phyloP scores from a whole-genome alignment of 2,113 vertebrate species.

The Otus sunia region DNA sequence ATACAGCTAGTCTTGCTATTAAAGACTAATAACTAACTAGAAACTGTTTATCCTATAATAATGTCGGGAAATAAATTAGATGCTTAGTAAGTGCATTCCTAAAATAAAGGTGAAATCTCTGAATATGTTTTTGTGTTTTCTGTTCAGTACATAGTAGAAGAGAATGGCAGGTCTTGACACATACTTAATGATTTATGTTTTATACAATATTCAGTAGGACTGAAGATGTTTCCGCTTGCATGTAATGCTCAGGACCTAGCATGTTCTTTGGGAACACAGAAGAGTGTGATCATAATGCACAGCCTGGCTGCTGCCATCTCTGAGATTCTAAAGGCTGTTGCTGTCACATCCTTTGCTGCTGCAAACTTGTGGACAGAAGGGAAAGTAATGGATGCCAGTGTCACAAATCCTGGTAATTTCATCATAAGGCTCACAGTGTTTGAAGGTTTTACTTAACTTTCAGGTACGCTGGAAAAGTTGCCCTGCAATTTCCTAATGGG shows the following conservation, averaged over 20 bases:
- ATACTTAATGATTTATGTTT: constrained; percentile 43
- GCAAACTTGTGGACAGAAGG: background rate
- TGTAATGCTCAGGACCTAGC: background rate
- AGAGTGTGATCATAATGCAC: background rate
- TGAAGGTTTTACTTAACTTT: background rate
- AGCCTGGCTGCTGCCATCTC: background rate
- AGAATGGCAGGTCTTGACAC: background rate
- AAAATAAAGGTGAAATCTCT: constrained; percentile 44
- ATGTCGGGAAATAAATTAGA: background rate
- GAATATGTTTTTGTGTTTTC: background rate
- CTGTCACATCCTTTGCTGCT: background rate
- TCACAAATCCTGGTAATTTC: background rate
- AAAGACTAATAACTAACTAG: background rate
- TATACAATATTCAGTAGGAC: constrained; percentile 40
- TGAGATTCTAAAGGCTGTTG: background rate
- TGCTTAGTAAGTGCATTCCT: constrained; percentile 36
- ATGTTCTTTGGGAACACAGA: background rate
- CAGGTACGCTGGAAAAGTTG: background rate
- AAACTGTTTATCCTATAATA: background rate
- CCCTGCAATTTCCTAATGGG: background rate
- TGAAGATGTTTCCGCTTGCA: constrained; percentile 5
- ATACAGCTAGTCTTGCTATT: no score
- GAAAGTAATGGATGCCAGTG: background rate
- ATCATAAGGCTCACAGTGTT: background rate
- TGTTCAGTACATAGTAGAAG: background rate